phyloP scores from a whole-genome alignment of 2,888 invertebrate genomes.

The Dynastes tityus region DNA sequence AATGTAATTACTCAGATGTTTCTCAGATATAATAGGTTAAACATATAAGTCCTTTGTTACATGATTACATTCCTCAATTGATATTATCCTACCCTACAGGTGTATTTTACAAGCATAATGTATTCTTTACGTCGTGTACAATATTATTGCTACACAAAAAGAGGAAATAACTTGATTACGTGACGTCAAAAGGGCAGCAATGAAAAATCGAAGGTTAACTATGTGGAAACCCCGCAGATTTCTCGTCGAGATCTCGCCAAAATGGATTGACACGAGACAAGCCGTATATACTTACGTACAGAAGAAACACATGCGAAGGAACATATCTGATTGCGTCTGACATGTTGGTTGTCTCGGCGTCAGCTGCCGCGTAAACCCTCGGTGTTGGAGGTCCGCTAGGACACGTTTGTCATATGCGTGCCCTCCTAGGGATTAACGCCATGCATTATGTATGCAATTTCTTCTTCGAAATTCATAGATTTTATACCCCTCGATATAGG shows the following conservation, averaged over 20 bases:
- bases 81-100: background rate
- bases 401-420: background rate
- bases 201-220: conserved; percentile 16
- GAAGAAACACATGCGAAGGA: background rate
- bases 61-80: background rate
- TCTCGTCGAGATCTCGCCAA: background rate
- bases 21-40: no score
- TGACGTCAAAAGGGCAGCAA: background rate
- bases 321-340: conserved; percentile 11
- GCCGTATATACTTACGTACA: background rate
- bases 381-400: no score
- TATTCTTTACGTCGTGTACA: background rate
- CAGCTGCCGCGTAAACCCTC: background rate
- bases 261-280: background rate
- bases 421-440: background rate
- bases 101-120: background rate
- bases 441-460: conserved; percentile 14
- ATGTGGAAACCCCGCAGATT: conserved; percentile 7
- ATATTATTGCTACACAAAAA: background rate
- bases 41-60: background rate
- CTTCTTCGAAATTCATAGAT: conserved; percentile 16
- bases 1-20: no score
- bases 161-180: background rate
- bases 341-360: background rate
- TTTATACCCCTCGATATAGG: background rate